A percentile compares a stretch with the other conserved stretches of the same genome.
phyloP scores from a whole-genome alignment of 2,113 vertebrate genomes.

The Progne subis region DNA sequence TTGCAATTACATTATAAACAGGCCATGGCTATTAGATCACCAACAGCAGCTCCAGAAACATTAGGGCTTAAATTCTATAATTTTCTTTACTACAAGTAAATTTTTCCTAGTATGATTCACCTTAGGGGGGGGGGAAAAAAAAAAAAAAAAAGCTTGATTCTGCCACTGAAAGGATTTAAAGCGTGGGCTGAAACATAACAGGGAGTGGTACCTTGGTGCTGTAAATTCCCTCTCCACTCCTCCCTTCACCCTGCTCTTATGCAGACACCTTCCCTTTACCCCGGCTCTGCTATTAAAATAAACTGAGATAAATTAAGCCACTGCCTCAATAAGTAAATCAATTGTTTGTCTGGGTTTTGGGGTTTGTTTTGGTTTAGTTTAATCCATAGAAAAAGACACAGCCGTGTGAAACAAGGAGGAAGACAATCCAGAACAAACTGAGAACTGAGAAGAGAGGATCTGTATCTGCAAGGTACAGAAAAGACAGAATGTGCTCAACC shows the following conservation, averaged over 20 bases:
- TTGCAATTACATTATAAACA: conserved; percentile 36
- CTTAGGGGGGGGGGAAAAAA: not conserved
- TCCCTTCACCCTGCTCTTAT: not conserved
- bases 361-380: not conserved
- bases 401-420: not conserved
- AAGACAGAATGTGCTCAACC: not conserved
- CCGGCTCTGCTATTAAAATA: not conserved
- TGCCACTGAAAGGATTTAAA: conserved; percentile 27
- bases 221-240: not conserved
- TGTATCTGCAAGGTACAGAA: not conserved
- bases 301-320: not conserved
- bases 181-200: conserved; percentile 12
- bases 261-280: not conserved
- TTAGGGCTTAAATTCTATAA: not conserved
- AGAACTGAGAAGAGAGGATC: not conserved
- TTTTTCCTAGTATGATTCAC: conserved; percentile 43
- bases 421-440: not conserved
- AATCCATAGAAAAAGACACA: not conserved
- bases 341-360: accelerated
- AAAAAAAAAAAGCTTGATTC: not conserved
- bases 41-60: not conserved
- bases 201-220: conserved; percentile 31
- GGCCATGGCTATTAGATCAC: not conserved
- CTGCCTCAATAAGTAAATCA: not conserved
- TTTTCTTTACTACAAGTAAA: not conserved